A percentile compares a stretch with the other conserved stretches of the same genome.
These are phyloP conservation scores for Ylistrum balloti DNA, from an alignment of 1,140 invertebrate species.

Conservation along the genomic window DNA sequence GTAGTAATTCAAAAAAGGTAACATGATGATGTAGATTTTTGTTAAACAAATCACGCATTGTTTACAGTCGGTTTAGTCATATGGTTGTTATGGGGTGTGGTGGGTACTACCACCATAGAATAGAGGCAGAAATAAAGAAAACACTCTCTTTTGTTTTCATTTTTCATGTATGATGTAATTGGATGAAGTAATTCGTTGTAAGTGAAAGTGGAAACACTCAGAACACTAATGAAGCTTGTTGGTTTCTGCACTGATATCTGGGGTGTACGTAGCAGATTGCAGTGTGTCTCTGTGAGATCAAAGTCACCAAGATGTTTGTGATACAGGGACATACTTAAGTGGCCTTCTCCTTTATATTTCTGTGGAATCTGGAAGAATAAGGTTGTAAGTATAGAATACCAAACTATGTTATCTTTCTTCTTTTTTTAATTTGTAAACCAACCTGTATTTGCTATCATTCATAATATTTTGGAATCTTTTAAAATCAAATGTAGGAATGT, in stretches of 20 bases:
- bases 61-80: not conserved
- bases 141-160: constrained; percentile 3
- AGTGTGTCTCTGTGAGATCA: not conserved
- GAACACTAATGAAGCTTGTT: not conserved
- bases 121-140: constrained; percentile 5
- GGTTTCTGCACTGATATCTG: too few relatives aligned
- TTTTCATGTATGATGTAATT: constrained; percentile 8
- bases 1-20: constrained; percentile 11
- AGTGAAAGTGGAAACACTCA: not conserved
- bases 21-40: not conserved
- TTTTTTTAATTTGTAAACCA: too few relatives aligned
- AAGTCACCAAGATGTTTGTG: not conserved
- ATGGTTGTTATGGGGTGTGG: not conserved
- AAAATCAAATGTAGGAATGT: too few relatives aligned
- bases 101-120: not conserved
- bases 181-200: not conserved
- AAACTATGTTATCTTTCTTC: too few relatives aligned
- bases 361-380: not conserved
- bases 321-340: too few relatives aligned
- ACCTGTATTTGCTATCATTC: too few relatives aligned
- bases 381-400: not conserved
- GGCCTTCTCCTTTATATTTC: too few relatives aligned
- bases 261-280: too few relatives aligned
- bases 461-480: too few relatives aligned
- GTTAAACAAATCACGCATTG: not conserved